Evolutionary conservation across 92 coral and sea anemone genomes (phyloP), one percentile per base, ranked within the genome.

Genomic region (Palythoa grandis): DNA sequence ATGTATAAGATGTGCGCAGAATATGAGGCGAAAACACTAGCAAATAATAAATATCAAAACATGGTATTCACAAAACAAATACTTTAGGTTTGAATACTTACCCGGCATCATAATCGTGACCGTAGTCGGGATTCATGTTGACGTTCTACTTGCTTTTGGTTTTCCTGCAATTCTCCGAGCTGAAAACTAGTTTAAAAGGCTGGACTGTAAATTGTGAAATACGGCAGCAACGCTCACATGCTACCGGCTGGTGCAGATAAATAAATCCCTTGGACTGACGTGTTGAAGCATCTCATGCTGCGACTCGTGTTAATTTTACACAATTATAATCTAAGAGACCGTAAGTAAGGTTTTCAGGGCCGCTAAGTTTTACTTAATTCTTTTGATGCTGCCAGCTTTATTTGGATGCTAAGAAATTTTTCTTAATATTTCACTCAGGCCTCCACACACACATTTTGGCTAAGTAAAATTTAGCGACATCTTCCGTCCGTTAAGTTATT

Each of bases 1-100:
- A 83, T 70, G 87, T 71, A 70, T 67, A 70, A 83, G 87, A 83
- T 83, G 87, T 83, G 53, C 77, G 78, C 87, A 83, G 78, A 83
- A 70, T 83, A 83, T 83, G 87, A 70, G 78, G 78, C 87, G 37
- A 83, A 83, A 83, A 83, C 87, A 83, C 69, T 83, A 70, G 37
- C 77, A 83, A 73, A 73, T 43, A 73, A 73, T 73, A 73, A 73
- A 73, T 73, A 73, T 15, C 77, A 73, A 73, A 73, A 73, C 77
- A 73, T 73, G 78, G 78, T 73, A 74, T 74, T 74, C 37, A 74
- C 78, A 74, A 74, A 74, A 47, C 78, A 74, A 74, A 74, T 74
- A n/a, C 60, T 74, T 74, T 74, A 72, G 60, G 77, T 73, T 73
- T 73, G 77, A 73, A 73, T 73, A 73, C 77, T 73, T 73, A 73